Conservation (phyloP, 2,888 invertebrate genomes). For the Hemaris fuciformis region DNA sequence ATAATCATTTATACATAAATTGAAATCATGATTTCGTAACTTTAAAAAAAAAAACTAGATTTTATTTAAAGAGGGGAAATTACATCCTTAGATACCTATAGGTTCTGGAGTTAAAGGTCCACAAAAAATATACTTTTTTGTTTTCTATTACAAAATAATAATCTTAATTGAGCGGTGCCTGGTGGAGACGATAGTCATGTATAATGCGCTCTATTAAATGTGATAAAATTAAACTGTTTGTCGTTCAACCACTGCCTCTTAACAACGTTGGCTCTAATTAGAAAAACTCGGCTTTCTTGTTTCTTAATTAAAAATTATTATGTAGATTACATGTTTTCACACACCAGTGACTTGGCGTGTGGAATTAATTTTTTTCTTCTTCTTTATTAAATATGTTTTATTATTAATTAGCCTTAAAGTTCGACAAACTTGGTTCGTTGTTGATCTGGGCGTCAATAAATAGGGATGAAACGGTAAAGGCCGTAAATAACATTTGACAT, state of each 20-base stretch:
- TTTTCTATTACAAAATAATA: no score
- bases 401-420: constrained; percentile 22
- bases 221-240: neutral
- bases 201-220: neutral
- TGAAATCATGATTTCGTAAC: no score
- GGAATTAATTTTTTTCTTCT: constrained; percentile 25
- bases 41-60: no score
- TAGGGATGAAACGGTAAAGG: neutral
- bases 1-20: no score
- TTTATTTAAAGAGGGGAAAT: no score
- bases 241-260: neutral
- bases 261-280: constrained; percentile 33
- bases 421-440: constrained; percentile 17
- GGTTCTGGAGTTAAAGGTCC: no score
- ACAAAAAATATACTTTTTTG: no score
- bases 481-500: neutral
- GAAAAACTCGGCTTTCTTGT: constrained; percentile 34
- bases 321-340: constrained; percentile 46
- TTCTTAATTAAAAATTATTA: constrained; percentile 47
- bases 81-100: no score
- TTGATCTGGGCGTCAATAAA: neutral
- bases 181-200: no score
- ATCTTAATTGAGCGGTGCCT: no score
- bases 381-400: constrained; percentile 16
- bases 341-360: constrained; percentile 28